Percentiles rank a stretch among this genome's conserved stretches.
Conservation (phyloP, 92 coral and sea anemone genomes). For the Parazoanthus darwini region DNA sequence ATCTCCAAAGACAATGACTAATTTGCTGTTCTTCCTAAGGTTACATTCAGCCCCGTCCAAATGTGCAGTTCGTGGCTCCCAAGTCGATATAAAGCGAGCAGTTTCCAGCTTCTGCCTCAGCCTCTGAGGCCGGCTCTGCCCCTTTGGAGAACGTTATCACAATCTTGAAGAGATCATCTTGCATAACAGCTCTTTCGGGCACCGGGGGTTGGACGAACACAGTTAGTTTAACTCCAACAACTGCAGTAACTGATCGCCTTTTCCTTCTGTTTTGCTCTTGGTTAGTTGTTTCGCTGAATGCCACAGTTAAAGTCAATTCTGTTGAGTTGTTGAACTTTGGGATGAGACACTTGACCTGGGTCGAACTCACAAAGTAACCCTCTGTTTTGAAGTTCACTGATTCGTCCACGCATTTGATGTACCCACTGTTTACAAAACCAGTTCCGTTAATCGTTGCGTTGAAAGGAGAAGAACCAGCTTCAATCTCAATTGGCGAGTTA, state of each 20-base stretch:
- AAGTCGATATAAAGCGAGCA: slow-evolving; percentile 39
- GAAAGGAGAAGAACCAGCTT: not conserved
- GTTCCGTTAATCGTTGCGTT: slow-evolving; percentile 29
- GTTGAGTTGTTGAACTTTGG: slow-evolving; percentile 34
- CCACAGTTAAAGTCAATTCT: not conserved
- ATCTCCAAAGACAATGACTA: slow-evolving; percentile 23
- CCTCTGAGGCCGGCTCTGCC: not conserved
- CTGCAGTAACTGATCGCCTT: not conserved
- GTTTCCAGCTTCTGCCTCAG: not conserved
- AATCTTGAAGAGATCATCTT: slow-evolving; percentile 20
- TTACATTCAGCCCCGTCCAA: slow-evolving; percentile 39
- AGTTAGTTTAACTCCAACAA: not conserved
- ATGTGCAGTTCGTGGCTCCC: slow-evolving; percentile 14
- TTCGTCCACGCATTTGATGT: not conserved
- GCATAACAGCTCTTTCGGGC: slow-evolving; percentile 14
- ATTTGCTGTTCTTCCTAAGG: not conserved
- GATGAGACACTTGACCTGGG: slow-evolving; percentile 47
- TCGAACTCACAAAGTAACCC: slow-evolving; percentile 30
- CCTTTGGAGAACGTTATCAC: not conserved
- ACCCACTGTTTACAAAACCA: slow-evolving; percentile 31
- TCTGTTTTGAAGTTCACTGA: not conserved
- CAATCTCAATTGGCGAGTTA: slow-evolving; percentile 5
- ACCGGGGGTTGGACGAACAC: not conserved
- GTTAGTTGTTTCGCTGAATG: not conserved
- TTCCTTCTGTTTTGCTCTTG: not conserved